Conservation (phyloP, 2,113 vertebrate genomes). For the Trinectes maculatus region DNA sequence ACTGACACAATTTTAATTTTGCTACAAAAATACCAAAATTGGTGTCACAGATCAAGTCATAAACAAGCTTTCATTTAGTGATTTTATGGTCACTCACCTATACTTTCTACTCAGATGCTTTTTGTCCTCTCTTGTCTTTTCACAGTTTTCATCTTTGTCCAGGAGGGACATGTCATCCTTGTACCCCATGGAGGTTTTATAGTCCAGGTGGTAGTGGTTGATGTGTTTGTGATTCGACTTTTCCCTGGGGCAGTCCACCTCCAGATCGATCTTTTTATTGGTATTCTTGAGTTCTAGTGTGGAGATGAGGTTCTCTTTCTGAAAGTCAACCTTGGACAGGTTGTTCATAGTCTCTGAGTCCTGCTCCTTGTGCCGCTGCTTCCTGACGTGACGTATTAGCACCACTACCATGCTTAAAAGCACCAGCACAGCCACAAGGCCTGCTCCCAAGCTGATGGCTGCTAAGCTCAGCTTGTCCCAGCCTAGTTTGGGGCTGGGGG, state of each 20-base stretch:
- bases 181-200: conserved; percentile 89
- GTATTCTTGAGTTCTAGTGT: conserved; percentile 94
- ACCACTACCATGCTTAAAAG: conserved; percentile 86
- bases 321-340: conserved; percentile 88
- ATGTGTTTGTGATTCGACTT: conserved; percentile 95
- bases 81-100: conserved; percentile 82
- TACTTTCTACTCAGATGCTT: conserved; percentile 88
- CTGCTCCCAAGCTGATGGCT: conserved; percentile 85
- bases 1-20: not conserved
- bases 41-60: not conserved
- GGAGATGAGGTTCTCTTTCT: conserved; percentile 91
- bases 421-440: conserved; percentile 87
- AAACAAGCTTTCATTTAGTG: not conserved
- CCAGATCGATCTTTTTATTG: conserved; percentile 92
- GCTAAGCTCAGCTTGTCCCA: conserved; percentile 82
- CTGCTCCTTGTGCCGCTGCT: conserved; percentile 81
- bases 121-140: conserved; percentile 92
- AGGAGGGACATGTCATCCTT: conserved; percentile 85
- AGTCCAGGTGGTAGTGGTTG: conserved; percentile 92
- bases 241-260: conserved; percentile 90
- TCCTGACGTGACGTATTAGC: conserved; percentile 84
- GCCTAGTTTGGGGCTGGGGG: conserved; percentile 77
- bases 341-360: conserved; percentile 96
- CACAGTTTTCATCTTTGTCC: conserved; percentile 92
- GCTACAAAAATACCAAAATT: not conserved